A percentile compares a stretch with the other conserved stretches of the same genome.
These are phyloP conservation scores for Pseudorhiza aurosa DNA, from an alignment of 30 jellyfish, hydroid and myxozoan genomes.

Conservation along the genomic window DNA sequence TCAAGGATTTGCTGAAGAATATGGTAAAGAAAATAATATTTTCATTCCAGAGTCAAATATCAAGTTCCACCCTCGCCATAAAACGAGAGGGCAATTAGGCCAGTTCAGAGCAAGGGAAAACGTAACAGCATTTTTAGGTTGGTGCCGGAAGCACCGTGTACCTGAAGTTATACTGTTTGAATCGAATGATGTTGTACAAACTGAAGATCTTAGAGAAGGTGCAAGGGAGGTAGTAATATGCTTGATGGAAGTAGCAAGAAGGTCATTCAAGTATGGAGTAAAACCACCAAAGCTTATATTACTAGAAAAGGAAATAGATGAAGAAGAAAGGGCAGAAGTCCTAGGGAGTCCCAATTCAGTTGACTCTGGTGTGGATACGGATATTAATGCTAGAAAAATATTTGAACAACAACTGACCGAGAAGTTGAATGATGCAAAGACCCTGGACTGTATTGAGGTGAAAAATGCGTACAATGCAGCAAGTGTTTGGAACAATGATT, in stretches of 20 bases:
- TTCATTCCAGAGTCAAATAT: slow-evolving; percentile 38
- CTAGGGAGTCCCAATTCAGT: slow-evolving; percentile 78
- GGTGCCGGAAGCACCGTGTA: slow-evolving; percentile 90
- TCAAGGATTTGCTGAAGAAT: slow-evolving; percentile 78
- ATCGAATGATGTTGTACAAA: slow-evolving; percentile 95
- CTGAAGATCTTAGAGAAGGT: slow-evolving; percentile 93
- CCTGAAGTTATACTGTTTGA: slow-evolving; percentile 94
- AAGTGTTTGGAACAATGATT: not conserved
- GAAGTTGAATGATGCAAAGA: not conserved
- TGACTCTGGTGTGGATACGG: slow-evolving; percentile 96
- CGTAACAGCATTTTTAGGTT: slow-evolving; percentile 79
- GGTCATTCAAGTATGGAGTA: slow-evolving; percentile 89
- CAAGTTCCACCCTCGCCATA: slow-evolving; percentile 77
- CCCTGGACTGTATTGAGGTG: not conserved
- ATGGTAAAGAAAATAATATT: slow-evolving; percentile 54
- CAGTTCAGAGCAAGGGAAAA: slow-evolving; percentile 92
- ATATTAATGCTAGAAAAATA: not conserved
- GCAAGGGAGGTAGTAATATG: slow-evolving; percentile 98
- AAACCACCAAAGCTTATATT: slow-evolving; percentile 85
- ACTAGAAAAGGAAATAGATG: slow-evolving; percentile 89
- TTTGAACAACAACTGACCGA: not conserved
- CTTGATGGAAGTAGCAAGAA: slow-evolving; percentile 97
- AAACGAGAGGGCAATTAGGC: slow-evolving; percentile 87
- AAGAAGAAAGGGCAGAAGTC: slow-evolving; percentile 66
- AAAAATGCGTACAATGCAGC: not conserved